A percentile compares a stretch with the other conserved stretches of the same genome.
phyloP scores from a whole-genome alignment of 1,140 invertebrate genomes.

The Drosophila setifemur region DNA sequence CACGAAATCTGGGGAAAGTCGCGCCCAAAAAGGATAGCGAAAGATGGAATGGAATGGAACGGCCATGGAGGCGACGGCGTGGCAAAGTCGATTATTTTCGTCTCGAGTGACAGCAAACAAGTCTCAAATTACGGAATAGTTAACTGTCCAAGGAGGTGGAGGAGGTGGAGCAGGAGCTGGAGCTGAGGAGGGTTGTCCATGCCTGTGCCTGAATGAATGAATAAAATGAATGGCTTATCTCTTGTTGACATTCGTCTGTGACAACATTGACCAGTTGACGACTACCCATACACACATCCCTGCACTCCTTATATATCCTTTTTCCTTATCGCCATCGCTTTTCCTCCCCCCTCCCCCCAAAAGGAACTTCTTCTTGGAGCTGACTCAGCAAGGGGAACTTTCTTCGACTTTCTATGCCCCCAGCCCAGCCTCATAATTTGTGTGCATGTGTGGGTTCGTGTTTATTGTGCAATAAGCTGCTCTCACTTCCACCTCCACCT shows the following conservation, averaged over 20 bases:
- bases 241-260: constrained; percentile 80
- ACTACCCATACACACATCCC: constrained; percentile 25
- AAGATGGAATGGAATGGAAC: no score
- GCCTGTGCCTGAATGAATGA: constrained; percentile 69
- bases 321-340: constrained; percentile 55
- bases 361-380: constrained; percentile 28
- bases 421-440: constrained; percentile 43
- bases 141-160: constrained; percentile 56
- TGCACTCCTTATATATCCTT: constrained; percentile 26
- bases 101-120: constrained; percentile 79
- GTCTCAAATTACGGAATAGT: constrained; percentile 79
- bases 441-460: constrained; percentile 48
- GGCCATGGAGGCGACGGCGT: constrained; percentile 26
- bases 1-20: constrained; percentile 61
- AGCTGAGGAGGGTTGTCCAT: constrained; percentile 4
- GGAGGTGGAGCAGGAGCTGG: not conserved
- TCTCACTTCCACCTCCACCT: constrained; percentile 25
- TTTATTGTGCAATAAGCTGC: constrained; percentile 79
- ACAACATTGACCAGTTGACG: constrained; percentile 79
- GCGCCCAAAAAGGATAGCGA: constrained; percentile 28
- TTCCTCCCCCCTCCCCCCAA: not conserved
- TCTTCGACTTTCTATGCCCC: constrained; percentile 9
- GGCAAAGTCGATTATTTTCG: constrained; percentile 78
- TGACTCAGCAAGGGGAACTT: constrained; percentile 49
- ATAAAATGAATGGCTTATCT: constrained; percentile 81